Base-by-base conservation (phyloP, 2,888 invertebrate species). In the Erebia ligea region DNA sequence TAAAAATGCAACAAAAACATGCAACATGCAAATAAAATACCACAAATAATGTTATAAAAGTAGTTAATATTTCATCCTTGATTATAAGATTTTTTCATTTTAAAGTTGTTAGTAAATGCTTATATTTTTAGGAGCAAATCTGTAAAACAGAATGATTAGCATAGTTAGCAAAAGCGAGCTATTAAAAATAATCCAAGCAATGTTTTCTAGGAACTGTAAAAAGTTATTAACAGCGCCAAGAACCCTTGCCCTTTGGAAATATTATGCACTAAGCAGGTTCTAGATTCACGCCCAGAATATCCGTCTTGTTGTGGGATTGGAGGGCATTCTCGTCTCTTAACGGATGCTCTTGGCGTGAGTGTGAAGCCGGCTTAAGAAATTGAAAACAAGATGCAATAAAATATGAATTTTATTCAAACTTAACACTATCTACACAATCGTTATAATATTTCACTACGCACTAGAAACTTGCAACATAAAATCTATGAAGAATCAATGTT, bases 61-160 rank as follows among this genome's bases (percentile, higher is more conserved):
- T 57, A 56, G 54, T 40, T 40, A 40, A 19, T 17, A 34, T 8
- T 21, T 15, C 11, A 45, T 45, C 57, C 62, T 21, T 21, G 45
- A 45, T 21, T 45, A 8, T 13, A 25, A 57, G 13, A 13, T 13
- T 57, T 57, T 25, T 13, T 48, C 21, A 9, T 62, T 62, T 61
- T 42, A 9, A 59, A 19, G 13, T 61, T 62, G 62, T 73, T 84
- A 93, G 82, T 84, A 93, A 80, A 93, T 93, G 80, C 91, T 92
- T 82, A 93, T 89, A 85, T 92, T 92, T 89, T 92, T 92, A 80
- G 93, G 93, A 77, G 88, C 92, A 82, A 93, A 93, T 92, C 93
- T 93, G 93, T 79, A 91, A 91, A 81, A 78, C 78, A 73, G 57
- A 68, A 63, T 56, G 5, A 34, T 34, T 11, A 61, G 25, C 21